Evolutionary conservation across 1,140 invertebrate species (phyloP).

Genomic region (Papilio helenus): DNA sequence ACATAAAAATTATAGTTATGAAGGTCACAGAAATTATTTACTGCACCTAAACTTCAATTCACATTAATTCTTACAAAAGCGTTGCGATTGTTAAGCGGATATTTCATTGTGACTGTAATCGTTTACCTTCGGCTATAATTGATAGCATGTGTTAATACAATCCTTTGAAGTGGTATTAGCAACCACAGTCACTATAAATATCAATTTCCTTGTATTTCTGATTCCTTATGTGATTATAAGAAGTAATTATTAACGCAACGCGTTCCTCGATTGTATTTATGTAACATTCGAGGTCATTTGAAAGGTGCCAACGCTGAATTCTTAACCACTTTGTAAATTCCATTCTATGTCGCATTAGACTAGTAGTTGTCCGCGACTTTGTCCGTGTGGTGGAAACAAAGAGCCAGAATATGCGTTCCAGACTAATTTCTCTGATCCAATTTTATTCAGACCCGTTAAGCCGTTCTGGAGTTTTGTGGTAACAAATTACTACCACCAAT

Average conservation of each 20-base stretch:
- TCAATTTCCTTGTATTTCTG: conserved; percentile 34
- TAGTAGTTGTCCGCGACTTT: not conserved
- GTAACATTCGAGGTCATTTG: conserved; percentile 38
- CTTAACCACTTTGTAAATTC: conserved; percentile 27
- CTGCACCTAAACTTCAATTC: not conserved
- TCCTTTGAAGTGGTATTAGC: conserved; percentile 26
- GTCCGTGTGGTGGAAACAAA: not conserved
- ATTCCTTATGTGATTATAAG: conserved; percentile 21
- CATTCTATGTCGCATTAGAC: conserved; percentile 33
- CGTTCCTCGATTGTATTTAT: conserved; percentile 36
- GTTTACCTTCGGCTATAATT: conserved; percentile 1
- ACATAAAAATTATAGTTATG: too few species aligned
- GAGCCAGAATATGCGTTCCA: too few species aligned
- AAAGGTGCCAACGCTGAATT: conserved; percentile 36
- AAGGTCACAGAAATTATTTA: not conserved
- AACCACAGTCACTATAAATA: conserved; percentile 16
- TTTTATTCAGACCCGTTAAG: not conserved
- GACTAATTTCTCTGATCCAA: not conserved
- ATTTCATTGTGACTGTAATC: not conserved
- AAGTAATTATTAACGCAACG: conserved; percentile 13
- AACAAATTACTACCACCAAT: not conserved
- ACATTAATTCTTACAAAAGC: not conserved
- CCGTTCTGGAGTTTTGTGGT: not conserved
- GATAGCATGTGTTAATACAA: conserved; percentile 18
- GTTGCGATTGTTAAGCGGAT: conserved; percentile 5